Conservation (phyloP, 2,113 vertebrate species). For the Albula glossodonta region DNA sequence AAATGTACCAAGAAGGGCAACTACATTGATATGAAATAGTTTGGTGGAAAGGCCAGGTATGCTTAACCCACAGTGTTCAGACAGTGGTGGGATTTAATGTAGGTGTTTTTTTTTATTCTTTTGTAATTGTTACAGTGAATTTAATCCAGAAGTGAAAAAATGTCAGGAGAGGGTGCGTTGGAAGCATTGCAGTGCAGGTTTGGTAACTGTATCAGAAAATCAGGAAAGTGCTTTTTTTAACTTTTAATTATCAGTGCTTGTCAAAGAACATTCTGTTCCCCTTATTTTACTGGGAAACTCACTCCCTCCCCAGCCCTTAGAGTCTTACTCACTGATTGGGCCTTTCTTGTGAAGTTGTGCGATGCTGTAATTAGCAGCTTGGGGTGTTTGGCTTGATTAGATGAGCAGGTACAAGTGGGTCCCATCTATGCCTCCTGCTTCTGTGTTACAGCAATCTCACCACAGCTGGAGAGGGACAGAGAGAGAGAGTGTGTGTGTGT, state of each 20-base stretch:
- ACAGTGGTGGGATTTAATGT: no score
- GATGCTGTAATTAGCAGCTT: conserved; percentile 16
- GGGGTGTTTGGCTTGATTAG: conserved; percentile 30
- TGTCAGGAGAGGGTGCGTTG: no score
- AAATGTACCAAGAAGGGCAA: no score
- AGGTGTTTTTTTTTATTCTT: no score
- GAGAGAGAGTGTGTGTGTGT: not conserved
- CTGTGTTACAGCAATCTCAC: not conserved
- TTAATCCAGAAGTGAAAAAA: no score
- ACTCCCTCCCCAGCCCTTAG: not conserved
- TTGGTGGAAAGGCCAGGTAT: no score
- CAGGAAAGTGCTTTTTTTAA: no score
- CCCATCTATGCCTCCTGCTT: conserved; percentile 7
- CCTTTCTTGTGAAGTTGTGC: not conserved
- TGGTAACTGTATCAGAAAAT: no score
- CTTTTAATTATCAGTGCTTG: not conserved
- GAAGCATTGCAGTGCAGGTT: no score
- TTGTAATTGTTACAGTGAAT: no score
- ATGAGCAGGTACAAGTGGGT: conserved; percentile 12
- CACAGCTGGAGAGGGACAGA: not conserved
- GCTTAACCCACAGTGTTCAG: no score
- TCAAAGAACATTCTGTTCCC: not conserved
- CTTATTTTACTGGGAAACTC: not conserved
- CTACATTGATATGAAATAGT: no score
- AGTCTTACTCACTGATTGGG: not conserved